Evolutionary conservation across 2,888 invertebrate species (phyloP), one percentile per base, ranked within the genome.

Genomic region (Sisyra terminalis): DNA sequence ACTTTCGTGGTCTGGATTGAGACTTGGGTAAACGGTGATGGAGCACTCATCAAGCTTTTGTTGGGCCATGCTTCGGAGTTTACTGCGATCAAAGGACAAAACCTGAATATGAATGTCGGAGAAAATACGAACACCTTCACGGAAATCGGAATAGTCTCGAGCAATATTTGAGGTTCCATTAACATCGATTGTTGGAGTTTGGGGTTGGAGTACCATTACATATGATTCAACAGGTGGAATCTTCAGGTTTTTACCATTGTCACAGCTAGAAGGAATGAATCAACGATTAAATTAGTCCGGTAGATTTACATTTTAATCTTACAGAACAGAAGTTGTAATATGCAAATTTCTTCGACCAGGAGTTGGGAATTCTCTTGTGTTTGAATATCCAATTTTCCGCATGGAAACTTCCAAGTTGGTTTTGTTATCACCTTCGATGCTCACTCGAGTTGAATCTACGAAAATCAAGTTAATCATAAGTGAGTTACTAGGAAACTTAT

Each of bases 1-100:
- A 50, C 84, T 86, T 63, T 97, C 97, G 62, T 93, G 89, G 64
- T 94, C 93, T 6, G 93, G 89, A 68, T 94, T 90, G 50, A 97
- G 67, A 6, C 90, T 88, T 29, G 96, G 96, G 61, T 92, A 89
- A 45, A 96, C 92, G 36, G 87, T 83, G 44, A 97, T 82, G 46
- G 85, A 84, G 64, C 97, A 97, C 42, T 89, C 87, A 62, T 96
- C 94, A 52, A 96, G 63, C 58, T 82, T 78, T 58, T 82, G 78
- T 42, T 71, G 69, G 4, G 49, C 46, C 15, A 45, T 17, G 5
- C 17, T 36, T 24, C 14, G 17, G 15, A 49, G 48, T 13, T 44
- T 41, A 14, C 46, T 45, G 31, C 46, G 46, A 39, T 53, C 53
- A 4, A 52, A 52, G 3, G 53, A 53, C 29, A 71, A 69, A 9